A percentile compares a stretch with the other conserved stretches of the same genome.
Evolutionary conservation across 2,797 vertebrate species (phyloP).

Genomic region (Anolis apletophallus): DNA sequence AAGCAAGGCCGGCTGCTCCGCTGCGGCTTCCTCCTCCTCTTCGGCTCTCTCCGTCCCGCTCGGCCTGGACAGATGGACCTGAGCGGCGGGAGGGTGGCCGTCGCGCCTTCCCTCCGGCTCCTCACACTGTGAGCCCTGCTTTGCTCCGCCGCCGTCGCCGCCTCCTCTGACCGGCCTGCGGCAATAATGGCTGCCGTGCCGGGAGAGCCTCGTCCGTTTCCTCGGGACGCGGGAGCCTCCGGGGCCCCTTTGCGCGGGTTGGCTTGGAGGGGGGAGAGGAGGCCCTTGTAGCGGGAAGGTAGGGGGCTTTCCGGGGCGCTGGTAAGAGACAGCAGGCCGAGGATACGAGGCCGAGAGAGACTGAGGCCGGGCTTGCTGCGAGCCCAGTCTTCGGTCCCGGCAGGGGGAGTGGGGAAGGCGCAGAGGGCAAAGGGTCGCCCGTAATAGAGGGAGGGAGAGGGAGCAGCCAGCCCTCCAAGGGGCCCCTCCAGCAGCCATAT

Average conservation of each 20-base stretch:
- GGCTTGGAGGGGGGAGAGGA: constrained; percentile 36
- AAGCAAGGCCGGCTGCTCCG: constrained; percentile 59
- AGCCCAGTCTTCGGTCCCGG: too few species aligned
- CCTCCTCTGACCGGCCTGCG: constrained; percentile 55
- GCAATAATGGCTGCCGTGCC: too few species aligned
- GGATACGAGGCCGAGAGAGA: too few species aligned
- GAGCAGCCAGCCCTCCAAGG: background rate
- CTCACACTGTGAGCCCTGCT: constrained; percentile 80
- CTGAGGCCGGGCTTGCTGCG: too few species aligned
- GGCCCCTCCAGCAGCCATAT: constrained; percentile 11
- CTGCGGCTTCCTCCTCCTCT: constrained; percentile 34
- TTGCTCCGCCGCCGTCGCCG: constrained; percentile 79
- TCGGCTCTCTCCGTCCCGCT: background rate
- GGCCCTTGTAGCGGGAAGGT: constrained; percentile 1
- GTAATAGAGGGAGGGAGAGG: too few species aligned
- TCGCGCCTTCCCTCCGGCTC: too few species aligned
- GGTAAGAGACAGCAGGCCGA: too few species aligned
- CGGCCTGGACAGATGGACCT: constrained; percentile 72
- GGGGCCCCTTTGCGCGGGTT: too few species aligned
- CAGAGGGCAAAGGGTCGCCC: too few species aligned
- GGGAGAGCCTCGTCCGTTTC: too few species aligned
- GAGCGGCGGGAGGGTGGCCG: constrained; percentile 68
- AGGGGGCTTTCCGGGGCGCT: too few species aligned
- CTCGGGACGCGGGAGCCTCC: background rate
- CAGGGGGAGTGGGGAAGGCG: background rate